phyloP scores from a whole-genome alignment of 2,888 invertebrate species.

The Erebia palarica region DNA sequence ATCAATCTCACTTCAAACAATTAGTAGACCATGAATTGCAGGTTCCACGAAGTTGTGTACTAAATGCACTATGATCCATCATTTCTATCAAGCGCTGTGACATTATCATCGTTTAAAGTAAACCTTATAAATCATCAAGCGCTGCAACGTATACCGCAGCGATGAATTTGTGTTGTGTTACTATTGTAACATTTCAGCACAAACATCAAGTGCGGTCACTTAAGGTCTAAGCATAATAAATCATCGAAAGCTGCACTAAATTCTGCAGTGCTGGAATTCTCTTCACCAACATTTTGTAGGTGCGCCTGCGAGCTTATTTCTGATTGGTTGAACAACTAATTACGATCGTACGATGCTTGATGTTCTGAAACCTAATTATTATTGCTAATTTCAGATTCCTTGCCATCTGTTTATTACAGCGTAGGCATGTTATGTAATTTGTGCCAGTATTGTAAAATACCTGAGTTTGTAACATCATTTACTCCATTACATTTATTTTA shows the following conservation, averaged over 20 bases:
- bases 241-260: neutral
- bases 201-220: constrained; percentile 12
- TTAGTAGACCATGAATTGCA: constrained; percentile 22
- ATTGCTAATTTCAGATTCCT: constrained; percentile 23
- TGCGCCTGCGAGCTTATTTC: constrained; percentile 33
- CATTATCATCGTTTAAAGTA: neutral
- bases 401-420: constrained; percentile 4
- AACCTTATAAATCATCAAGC: constrained; percentile 11
- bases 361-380: constrained; percentile 32
- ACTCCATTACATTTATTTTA: neutral
- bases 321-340: constrained; percentile 30
- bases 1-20: constrained; percentile 22
- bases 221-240: neutral
- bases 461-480: neutral
- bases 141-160: constrained; percentile 10
- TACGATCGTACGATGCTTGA: constrained; percentile 34
- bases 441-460: constrained; percentile 2
- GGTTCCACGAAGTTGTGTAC: constrained; percentile 2
- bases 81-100: constrained; percentile 17
- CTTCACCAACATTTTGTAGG: constrained; percentile 25
- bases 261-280: constrained; percentile 18
- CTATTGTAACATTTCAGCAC: neutral
- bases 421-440: constrained; percentile 1
- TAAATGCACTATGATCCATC: neutral
- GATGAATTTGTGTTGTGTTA: neutral